Evolutionary conservation across 2,113 vertebrate species (phyloP), one percentile per base, ranked within the genome.

Genomic region (Zosterops borbonicus): DNA sequence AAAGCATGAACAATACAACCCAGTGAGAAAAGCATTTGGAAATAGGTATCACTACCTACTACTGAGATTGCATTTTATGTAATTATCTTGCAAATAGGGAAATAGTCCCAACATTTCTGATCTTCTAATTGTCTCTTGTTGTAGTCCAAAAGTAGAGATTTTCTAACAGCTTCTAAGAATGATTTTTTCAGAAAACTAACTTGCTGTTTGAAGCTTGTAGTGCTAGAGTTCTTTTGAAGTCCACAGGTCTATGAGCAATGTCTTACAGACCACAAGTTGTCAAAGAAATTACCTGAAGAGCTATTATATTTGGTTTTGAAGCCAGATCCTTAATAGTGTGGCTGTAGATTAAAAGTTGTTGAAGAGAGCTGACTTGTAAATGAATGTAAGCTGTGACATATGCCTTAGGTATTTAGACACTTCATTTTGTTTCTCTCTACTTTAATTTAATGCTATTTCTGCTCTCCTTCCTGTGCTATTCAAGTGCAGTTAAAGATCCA

Each of bases 91-190:
- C 31, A 74, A 90, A 90, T 22, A 83, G 55, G 25, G 90, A 91
- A 95, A 92, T 41, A 67, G 49, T 90, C 86, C 69, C 56, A 91
- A n/a, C 9, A 49, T 28, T 78, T 92, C 31, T 64, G 49, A 88
- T 95, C 59, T 93, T 83, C n/a, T 92, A 94, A 93, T 96, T 92
- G 28, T 80, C 56, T 83, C 53, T 71, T 52, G 52, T 55, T 87
- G 79, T 69, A 83, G 59, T 63, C 59, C 37, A 92, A 86, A 92
- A 83, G 27, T 33, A 5, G 10, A 87, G 19, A 50, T 88, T 91
- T 94, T 86, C 58, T 83, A 90, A 73, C 23, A 82, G 77, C 50
- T 90, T 83, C 52, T 78, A 83, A 60, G 52, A 91, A 67, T 27
- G 0, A 52, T 74, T 95, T 93, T 74, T 83, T 35, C 50, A 74